Evolutionary conservation across 2,888 invertebrate species (phyloP).

Genomic region (Eilema sororculum): DNA sequence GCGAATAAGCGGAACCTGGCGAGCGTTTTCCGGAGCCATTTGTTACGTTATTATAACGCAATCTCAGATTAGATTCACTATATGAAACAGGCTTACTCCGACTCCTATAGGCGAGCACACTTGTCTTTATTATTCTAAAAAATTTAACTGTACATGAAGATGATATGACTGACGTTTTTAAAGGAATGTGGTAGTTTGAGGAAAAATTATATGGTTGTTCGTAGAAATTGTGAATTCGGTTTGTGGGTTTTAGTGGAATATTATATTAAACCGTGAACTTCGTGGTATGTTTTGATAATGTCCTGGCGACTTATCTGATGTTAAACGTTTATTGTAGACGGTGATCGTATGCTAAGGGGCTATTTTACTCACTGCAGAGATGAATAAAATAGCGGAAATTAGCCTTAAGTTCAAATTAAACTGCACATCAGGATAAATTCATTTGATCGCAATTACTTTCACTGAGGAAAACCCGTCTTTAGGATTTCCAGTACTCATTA

Average conservation of each 20-base stretch:
- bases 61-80: conserved; percentile 66
- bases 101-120: conserved; percentile 16
- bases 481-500: background rate
- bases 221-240: background rate
- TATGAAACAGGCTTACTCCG: conserved; percentile 42
- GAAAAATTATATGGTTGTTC: conserved; percentile 4
- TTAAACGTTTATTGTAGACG: background rate
- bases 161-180: background rate
- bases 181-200: conserved; percentile 6
- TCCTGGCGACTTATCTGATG: background rate
- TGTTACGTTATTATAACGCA: conserved; percentile 68
- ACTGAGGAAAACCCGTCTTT: background rate
- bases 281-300: background rate
- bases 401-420: too few relatives aligned
- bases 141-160: conserved; percentile 39
- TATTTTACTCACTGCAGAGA: background rate
- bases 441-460: background rate
- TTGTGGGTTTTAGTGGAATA: background rate
- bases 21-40: conserved; percentile 62
- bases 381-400: background rate
- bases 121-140: conserved; percentile 37
- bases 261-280: background rate
- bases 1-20: conserved; percentile 60
- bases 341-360: background rate
- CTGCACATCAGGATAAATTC: background rate